These are phyloP conservation scores for Zaprionus tsacasi DNA, from an alignment of 1,140 invertebrate genomes.

Conservation along the genomic window DNA sequence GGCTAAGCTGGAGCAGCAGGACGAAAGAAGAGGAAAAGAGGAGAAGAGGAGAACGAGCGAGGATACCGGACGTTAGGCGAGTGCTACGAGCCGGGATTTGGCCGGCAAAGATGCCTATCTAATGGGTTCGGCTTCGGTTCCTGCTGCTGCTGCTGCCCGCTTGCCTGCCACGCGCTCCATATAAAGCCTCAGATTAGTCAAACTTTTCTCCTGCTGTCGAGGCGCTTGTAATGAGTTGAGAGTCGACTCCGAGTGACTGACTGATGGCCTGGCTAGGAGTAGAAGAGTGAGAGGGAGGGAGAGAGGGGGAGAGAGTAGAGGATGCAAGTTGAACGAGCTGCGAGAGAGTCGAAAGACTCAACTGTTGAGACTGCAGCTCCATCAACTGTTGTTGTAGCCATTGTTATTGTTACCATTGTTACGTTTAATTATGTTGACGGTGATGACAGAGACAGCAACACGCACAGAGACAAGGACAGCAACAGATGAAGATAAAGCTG, in stretches of 20 bases:
- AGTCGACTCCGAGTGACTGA: slow-evolving; percentile 40
- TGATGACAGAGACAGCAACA: slow-evolving; percentile 4
- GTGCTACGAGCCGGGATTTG: neutral
- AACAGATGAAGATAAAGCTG: neutral
- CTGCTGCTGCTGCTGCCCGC: neutral
- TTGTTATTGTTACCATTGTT: slow-evolving; percentile 30
- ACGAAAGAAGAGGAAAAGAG: too few species aligned
- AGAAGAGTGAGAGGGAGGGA: neutral
- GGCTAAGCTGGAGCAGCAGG: neutral
- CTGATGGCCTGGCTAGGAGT: neutral
- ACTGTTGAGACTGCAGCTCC: slow-evolving; percentile 29
- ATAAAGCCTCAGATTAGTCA: slow-evolving; percentile 66
- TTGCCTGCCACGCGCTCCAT: slow-evolving; percentile 33
- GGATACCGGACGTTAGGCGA: slow-evolving; percentile 24
- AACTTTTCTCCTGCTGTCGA: slow-evolving; percentile 45
- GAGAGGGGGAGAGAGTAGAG: neutral
- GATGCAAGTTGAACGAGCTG: slow-evolving; percentile 41
- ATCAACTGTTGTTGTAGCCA: slow-evolving; percentile 25
- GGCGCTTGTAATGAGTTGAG: slow-evolving; percentile 64
- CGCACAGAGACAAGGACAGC: slow-evolving; percentile 2
- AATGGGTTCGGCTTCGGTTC: slow-evolving; percentile 26
- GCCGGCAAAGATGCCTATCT: slow-evolving; percentile 10
- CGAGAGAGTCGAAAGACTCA: slow-evolving; percentile 34
- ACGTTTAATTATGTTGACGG: slow-evolving; percentile 37
- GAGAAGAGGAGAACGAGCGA: neutral